phyloP scores from a whole-genome alignment of 1,140 invertebrate genomes.

The Argopecten irradians region DNA sequence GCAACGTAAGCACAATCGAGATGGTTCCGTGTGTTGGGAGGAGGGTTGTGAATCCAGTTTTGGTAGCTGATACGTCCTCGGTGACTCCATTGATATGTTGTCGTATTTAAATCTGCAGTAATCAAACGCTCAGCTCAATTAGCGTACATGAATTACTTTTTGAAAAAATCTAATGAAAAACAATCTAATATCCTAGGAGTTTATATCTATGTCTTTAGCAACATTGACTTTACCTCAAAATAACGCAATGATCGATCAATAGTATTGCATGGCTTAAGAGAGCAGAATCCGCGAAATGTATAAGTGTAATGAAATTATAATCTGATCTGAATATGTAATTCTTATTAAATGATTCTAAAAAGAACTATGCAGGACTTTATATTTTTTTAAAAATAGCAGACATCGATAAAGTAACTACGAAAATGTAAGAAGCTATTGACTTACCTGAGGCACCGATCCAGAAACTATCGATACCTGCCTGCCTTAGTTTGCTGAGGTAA shows the following conservation, averaged over 20 bases:
- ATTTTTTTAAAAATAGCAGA: no score
- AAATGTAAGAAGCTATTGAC: neutral
- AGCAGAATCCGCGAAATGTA: neutral
- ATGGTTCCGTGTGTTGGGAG: slow-evolving; percentile 40
- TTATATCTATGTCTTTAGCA: neutral
- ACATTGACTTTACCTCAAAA: slow-evolving; percentile 24
- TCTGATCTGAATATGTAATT: neutral
- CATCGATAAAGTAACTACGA: neutral
- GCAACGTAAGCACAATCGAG: slow-evolving; percentile 53
- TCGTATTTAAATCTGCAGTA: slow-evolving; percentile 27
- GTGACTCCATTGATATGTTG: slow-evolving; percentile 21
- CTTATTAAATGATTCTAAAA: no score
- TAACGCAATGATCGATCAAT: slow-evolving; percentile 33
- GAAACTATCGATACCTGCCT: slow-evolving; percentile 34
- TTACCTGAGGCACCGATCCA: slow-evolving; percentile 57
- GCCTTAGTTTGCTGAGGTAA: slow-evolving; percentile 40
- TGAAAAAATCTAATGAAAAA: neutral
- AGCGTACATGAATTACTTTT: neutral
- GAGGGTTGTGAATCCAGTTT: slow-evolving; percentile 38
- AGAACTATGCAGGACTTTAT: no score
- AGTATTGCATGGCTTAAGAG: slow-evolving; percentile 39
- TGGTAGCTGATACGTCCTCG: slow-evolving; percentile 27
- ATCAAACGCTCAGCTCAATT: neutral
- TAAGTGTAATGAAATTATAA: neutral
- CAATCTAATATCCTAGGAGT: neutral